phyloP scores from a whole-genome alignment of 2,888 invertebrate species.

The Meiosimyza platycephala region DNA sequence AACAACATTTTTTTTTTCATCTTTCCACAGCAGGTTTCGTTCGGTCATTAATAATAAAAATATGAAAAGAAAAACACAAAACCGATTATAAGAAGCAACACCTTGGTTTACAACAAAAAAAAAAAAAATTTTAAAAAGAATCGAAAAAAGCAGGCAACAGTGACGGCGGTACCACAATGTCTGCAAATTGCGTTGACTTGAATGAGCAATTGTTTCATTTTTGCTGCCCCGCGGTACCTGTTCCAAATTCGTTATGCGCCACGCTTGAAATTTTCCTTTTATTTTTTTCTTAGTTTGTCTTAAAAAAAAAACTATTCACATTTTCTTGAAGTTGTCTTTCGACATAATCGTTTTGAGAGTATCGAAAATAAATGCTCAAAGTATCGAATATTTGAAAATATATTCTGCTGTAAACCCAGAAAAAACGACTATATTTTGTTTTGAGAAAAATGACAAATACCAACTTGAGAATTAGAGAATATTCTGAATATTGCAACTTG shows the following conservation, averaged over 20 bases:
- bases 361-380: no score
- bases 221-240: slow-evolving; percentile 8
- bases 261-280: slow-evolving; percentile 36
- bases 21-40: slow-evolving; percentile 9
- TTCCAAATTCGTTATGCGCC: slow-evolving; percentile 30
- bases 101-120: slow-evolving; percentile 13
- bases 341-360: no score
- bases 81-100: not conserved
- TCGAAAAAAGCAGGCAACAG: not conserved
- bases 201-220: slow-evolving; percentile 42
- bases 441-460: no score
- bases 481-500: not conserved
- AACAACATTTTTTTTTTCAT: not conserved
- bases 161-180: slow-evolving; percentile 24
- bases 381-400: no score
- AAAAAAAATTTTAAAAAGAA: not conserved
- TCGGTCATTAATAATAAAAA: slow-evolving; percentile 32
- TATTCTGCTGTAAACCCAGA: no score
- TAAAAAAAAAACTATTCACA: not conserved
- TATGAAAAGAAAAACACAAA: not conserved
- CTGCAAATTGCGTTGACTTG: slow-evolving; percentile 34
- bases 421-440: no score
- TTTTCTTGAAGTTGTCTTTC: not conserved
- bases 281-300: slow-evolving; percentile 44
- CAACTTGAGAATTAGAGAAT: no score